Percentiles rank a stretch among this genome's conserved stretches.
These are phyloP conservation scores for Menura novaehollandiae DNA, from an alignment of 2,113 vertebrate genomes.

Conservation along the genomic window DNA sequence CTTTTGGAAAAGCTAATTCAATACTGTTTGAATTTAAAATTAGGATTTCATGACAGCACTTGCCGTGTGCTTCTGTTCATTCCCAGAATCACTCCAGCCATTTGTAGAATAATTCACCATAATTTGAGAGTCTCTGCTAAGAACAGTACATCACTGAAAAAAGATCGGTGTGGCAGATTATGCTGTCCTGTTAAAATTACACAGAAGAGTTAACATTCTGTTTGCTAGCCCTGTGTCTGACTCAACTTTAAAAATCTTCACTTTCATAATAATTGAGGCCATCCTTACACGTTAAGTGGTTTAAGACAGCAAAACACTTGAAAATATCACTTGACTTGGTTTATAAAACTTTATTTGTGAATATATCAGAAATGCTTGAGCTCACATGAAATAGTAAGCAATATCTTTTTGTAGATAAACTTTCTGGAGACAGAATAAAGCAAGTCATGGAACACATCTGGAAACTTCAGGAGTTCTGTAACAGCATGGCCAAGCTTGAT, in stretches of 20 bases:
- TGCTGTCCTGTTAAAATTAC: neutral
- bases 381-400: constrained; percentile 28
- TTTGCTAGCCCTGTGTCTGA: neutral
- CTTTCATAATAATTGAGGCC: neutral
- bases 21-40: neutral
- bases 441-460: constrained; percentile 99
- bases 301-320: neutral
- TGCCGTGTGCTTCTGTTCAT: neutral
- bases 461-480: constrained; percentile 99
- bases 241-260: neutral
- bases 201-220: neutral
- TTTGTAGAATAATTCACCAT: neutral
- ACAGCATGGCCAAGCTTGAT: constrained; percentile 95
- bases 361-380: neutral
- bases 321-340: neutral
- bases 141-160: neutral
- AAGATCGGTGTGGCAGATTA: neutral
- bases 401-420: constrained; percentile 83
- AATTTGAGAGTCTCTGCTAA: neutral
- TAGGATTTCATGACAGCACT: neutral
- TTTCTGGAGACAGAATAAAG: constrained; percentile 92
- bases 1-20: neutral
- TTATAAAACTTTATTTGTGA: neutral
- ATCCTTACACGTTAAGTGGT: neutral
- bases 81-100: neutral